phyloP scores from a whole-genome alignment of 2,888 invertebrate species.

The Folsomia manolachei region DNA sequence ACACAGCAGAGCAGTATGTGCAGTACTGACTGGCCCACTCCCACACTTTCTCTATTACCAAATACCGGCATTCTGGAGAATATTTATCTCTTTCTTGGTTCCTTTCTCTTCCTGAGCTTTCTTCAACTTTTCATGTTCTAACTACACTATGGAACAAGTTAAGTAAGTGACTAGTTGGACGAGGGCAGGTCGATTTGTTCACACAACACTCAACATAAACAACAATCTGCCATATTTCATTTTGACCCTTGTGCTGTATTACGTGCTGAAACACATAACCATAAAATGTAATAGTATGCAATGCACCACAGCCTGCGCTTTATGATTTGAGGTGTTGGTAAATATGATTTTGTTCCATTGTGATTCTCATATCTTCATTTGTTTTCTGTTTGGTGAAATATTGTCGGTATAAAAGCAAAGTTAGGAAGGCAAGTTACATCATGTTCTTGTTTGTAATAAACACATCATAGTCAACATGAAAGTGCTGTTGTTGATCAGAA shows the following conservation, averaged over 20 bases:
- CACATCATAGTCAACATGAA: too few relatives aligned
- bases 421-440: too few relatives aligned
- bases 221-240: neutral
- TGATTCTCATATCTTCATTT: neutral
- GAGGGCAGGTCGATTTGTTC: neutral
- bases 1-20: neutral
- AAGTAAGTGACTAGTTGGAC: neutral
- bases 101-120: neutral
- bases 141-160: neutral
- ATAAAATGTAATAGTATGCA: neutral
- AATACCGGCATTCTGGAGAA: neutral
- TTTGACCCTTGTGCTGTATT: neutral
- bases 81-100: neutral
- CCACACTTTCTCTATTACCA: neutral
- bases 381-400: too few relatives aligned
- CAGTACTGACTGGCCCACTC: neutral
- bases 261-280: conserved; percentile 8
- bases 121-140: too few relatives aligned
- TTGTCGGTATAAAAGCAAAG: too few relatives aligned
- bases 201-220: neutral
- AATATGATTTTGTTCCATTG: too few relatives aligned
- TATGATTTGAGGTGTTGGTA: too few relatives aligned
- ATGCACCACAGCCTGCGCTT: neutral
- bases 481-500: too few relatives aligned
- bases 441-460: too few relatives aligned